phyloP scores from a whole-genome alignment of 2,113 vertebrate species.

The Echinops telfairi region DNA sequence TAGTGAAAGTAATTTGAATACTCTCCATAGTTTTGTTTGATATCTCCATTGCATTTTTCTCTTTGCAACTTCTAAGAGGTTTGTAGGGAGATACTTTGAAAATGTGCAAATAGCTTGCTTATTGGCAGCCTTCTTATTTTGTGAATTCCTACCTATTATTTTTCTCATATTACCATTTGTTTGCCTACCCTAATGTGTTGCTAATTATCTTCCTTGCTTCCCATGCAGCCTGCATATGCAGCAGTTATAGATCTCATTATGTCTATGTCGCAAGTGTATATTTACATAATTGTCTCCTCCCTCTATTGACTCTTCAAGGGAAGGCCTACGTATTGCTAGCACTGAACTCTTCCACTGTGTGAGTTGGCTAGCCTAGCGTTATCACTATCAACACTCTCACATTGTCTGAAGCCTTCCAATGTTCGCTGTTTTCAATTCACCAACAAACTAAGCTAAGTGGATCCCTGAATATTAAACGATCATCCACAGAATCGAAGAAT shows the following conservation, averaged over 20 bases:
- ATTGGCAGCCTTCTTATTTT: neutral
- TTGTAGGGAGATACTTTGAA: neutral
- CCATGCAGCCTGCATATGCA: neutral
- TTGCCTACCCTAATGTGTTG: neutral
- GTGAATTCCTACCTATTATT: neutral
- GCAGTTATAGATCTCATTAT: fast-evolving
- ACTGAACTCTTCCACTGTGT: neutral
- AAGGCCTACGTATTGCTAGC: too few species aligned
- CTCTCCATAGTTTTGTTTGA: neutral
- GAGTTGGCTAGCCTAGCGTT: neutral
- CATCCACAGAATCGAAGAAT: neutral
- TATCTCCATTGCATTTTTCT: neutral
- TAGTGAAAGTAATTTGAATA: neutral
- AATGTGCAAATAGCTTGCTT: neutral
- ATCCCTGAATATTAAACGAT: neutral
- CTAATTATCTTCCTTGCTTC: neutral
- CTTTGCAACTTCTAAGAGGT: neutral
- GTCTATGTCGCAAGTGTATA: too few species aligned
- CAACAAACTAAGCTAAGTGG: neutral
- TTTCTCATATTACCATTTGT: neutral
- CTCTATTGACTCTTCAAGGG: neutral
- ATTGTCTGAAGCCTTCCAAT: neutral
- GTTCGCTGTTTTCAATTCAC: neutral
- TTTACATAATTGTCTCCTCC: neutral
- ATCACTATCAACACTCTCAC: neutral